Conservation (phyloP, 2,888 invertebrate species). For the Tridacna gigas region DNA sequence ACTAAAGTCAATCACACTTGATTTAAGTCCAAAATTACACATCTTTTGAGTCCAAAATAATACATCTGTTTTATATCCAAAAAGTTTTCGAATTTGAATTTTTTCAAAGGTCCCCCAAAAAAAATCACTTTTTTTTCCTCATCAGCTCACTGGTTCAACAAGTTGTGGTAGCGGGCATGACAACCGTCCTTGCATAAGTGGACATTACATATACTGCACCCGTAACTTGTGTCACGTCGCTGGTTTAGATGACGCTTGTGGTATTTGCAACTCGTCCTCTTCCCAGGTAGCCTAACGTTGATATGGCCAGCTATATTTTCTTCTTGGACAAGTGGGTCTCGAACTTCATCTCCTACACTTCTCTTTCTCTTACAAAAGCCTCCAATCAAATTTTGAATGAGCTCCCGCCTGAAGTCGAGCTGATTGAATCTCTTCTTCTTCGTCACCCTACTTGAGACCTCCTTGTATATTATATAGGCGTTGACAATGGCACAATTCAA, state of each 20-base stretch:
- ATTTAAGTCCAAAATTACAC: too few species aligned
- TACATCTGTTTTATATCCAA: too few species aligned
- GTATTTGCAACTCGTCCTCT: not conserved
- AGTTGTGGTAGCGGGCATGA: slow-evolving; percentile 15
- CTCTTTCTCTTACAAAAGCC: slow-evolving; percentile 36
- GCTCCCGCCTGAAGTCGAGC: slow-evolving; percentile 33
- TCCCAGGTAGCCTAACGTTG: slow-evolving; percentile 13
- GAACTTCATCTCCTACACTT: not conserved
- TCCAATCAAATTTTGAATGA: slow-evolving; percentile 21
- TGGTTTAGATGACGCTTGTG: not conserved
- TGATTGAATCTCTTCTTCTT: slow-evolving; percentile 17
- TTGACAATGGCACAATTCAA: slow-evolving; percentile 42
- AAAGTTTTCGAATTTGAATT: too few species aligned
- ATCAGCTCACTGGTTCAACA: too few species aligned
- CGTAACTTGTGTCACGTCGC: slow-evolving; percentile 12
- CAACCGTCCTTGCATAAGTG: slow-evolving; percentile 28
- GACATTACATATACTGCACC: slow-evolving; percentile 10
- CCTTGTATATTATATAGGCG: slow-evolving; percentile 36
- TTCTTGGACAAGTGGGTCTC: not conserved
- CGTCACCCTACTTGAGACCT: slow-evolving; percentile 9
- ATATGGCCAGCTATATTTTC: slow-evolving; percentile 35
- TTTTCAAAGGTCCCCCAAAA: too few species aligned
- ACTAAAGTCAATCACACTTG: too few species aligned
- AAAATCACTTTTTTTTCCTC: too few species aligned
- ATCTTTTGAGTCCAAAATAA: too few species aligned